Base-by-base conservation (phyloP, 2,888 invertebrate genomes). In the Sipha maydis region DNA sequence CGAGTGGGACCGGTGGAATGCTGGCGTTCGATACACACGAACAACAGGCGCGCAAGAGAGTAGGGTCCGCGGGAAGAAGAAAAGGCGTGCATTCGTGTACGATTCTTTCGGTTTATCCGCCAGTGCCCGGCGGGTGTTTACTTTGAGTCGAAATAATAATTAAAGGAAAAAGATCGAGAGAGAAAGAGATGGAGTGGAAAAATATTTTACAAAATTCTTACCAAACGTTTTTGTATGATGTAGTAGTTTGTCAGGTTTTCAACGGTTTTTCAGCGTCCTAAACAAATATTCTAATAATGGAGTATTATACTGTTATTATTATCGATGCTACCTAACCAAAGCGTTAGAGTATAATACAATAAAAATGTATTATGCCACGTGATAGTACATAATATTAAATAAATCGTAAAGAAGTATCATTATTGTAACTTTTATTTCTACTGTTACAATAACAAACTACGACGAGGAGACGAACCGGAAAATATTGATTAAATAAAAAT, bases 251-350 rank as follows among this genome's bases (percentile, higher is more conserved):
- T 83, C 31, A 71, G 71, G 83, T 83, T 83, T 71, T 34, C 83
- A 25, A 54, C 48, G 48, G 31, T 48, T 77, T 79, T 82, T 48
- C 28, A 48, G 71, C 31, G 17, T 54, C 83, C 67, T 69, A 71
- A 71, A 71, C 83, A 83, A 83, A 83, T 83, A 83, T 83, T 83
- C 48, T 25, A 80, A 67, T 80, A 80, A 38, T 38, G 21, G 38
- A n/a, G 34, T 38, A 80, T 67, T 67, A 67, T 80, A 80, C 38
- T 80, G 56, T 56, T 8, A 61, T 61, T 14, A 14, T 19, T 56
- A 56, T 4, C 69, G 19, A 67, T 9, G n/a, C 67, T 21, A 28
- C 80, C 69, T 21, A 4, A 21, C 28, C 28, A 61, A 82, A 9
- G 31, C 28, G n/a, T 67, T 67, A 41, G 7, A 19, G 25, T 25